phyloP scores from a whole-genome alignment of 2,113 vertebrate species.

The Lagopus muta region DNA sequence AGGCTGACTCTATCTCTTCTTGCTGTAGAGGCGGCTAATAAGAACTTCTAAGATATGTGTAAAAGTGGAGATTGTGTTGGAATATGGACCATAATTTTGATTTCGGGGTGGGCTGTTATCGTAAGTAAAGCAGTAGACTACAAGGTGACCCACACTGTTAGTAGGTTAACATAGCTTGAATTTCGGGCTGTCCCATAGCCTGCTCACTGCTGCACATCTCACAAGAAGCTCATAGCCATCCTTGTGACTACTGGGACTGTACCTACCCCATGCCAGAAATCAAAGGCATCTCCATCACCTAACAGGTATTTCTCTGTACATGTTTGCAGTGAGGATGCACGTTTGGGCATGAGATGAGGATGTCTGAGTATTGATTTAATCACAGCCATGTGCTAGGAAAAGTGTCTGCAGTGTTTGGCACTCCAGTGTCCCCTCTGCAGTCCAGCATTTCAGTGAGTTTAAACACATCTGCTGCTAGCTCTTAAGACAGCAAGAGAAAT shows the following conservation, averaged over 20 bases:
- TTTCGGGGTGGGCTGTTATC: neutral
- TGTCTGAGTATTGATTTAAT: neutral
- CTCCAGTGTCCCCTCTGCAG: neutral
- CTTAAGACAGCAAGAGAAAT: neutral
- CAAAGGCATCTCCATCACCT: neutral
- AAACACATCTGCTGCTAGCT: neutral
- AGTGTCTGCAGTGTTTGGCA: neutral
- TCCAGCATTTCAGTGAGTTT: neutral
- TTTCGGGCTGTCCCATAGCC: neutral
- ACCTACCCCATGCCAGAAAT: neutral
- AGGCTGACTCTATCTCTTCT: neutral
- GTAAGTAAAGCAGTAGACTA: neutral
- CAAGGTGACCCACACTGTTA: neutral
- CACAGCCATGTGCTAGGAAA: neutral
- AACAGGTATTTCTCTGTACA: neutral
- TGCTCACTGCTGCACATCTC: neutral
- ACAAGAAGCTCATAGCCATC: neutral
- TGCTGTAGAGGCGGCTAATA: neutral
- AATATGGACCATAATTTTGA: neutral
- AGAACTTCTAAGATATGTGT: neutral
- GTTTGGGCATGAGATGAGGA: neutral
- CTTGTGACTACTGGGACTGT: neutral
- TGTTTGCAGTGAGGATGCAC: neutral
- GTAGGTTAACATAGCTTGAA: neutral
- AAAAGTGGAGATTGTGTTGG: neutral